Base-by-base conservation (phyloP, 2,113 vertebrate genomes). In the Nansenia antarctica region DNA sequence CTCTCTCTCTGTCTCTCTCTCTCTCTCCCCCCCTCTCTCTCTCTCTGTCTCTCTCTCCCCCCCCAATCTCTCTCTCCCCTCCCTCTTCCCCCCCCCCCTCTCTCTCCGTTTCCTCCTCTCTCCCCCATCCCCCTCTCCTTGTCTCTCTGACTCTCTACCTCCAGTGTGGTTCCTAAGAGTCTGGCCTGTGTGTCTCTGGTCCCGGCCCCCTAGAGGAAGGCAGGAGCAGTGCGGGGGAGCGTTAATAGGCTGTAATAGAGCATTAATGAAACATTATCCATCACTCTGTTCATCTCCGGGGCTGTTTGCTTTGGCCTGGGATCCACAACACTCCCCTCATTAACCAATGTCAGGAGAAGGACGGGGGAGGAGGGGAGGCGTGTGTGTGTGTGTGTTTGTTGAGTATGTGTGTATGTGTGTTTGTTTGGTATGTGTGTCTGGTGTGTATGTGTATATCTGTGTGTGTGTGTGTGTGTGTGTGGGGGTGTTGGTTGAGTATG, bases 271-370 rank as follows among this genome's bases (percentile, higher is more conserved):
- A 37, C 34, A 37, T 35, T n/a, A 24, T 62, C 3, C 22, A 62
- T 62, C 59, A 62, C 20, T 24, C 18, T 37, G 60, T 26, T 62
- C 60, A 62, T 34, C 60, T 62, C 20, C 9, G 34, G 31, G 32
- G 20, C 60, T 24, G 54, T 15, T 54, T 53, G 49, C 1, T 22
- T 53, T 26, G 49, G 22, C 32, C 9, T 20, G 20, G 18, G 7
- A 37, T 12, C 20, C 20, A 26, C 11, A 24, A 24, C 22, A 29
- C 27, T 30, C 5, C 5, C 26, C 11, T 30, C 26, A 30, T 30
- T 14, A 30, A 14, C 26, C 26, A 30, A 15, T 1, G 27, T 26
- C 31, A 35, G 3, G 14, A 30, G 29, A 27, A 42, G 15, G 27
- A 4, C 29, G 27, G n/a, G 32, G n/a, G n/a, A n/a, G n/a, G n/a